Percentiles rank a stretch among this genome's conserved stretches.
Evolutionary conservation across 2,888 invertebrate species (phyloP).

Genomic region (Eristalis arbustorum): DNA sequence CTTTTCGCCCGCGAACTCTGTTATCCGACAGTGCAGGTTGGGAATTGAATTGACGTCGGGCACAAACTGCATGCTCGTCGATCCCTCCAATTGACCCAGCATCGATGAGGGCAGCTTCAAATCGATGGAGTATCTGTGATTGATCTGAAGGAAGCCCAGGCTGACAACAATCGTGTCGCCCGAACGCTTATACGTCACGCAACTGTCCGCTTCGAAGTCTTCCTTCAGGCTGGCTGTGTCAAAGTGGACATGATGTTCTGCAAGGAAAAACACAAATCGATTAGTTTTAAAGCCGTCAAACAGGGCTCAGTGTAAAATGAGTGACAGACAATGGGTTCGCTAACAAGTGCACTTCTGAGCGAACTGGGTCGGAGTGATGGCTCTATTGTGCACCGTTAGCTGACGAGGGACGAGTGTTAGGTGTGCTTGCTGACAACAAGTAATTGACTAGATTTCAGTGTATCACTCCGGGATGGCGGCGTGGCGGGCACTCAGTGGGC

Average conservation of each 20-base stretch:
- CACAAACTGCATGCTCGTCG: conserved; percentile 73
- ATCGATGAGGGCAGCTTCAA: conserved; percentile 77
- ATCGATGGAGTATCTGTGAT: conserved; percentile 79
- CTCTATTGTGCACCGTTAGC: neutral
- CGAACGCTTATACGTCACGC: conserved; percentile 79
- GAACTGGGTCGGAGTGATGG: neutral
- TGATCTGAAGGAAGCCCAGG: conserved; percentile 80
- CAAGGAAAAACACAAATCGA: conserved; percentile 22
- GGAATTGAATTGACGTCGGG: conserved; percentile 78
- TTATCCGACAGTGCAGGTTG: conserved; percentile 79
- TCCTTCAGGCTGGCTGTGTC: conserved; percentile 78
- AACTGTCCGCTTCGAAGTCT: conserved; percentile 77
- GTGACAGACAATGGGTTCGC: neutral
- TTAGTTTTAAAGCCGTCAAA: neutral
- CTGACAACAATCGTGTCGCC: conserved; percentile 79
- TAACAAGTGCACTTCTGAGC: neutral
- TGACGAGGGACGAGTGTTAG: conserved; percentile 9
- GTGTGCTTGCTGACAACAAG: conserved; percentile 58
- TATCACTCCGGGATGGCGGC: neutral
- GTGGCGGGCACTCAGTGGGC: neutral
- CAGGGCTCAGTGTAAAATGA: neutral
- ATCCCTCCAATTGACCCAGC: conserved; percentile 74
- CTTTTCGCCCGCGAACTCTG: conserved; percentile 78
- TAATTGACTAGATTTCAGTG: conserved; percentile 40
- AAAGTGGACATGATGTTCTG: conserved; percentile 80